phyloP scores from a whole-genome alignment of 2,797 vertebrate genomes.

The Tragelaphus eurycerus region DNA sequence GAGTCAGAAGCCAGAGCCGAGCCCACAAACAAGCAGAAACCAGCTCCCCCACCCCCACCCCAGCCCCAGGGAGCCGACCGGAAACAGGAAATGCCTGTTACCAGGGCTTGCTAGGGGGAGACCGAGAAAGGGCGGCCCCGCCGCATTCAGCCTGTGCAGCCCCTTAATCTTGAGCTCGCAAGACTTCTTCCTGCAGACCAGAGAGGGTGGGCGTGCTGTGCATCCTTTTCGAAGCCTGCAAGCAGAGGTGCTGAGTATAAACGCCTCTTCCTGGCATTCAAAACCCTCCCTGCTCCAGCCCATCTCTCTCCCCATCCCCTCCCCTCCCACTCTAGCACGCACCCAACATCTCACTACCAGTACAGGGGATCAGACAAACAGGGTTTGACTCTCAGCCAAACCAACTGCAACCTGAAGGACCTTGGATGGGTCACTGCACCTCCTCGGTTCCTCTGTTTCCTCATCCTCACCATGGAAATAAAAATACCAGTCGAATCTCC shows the following conservation, averaged over 20 bases:
- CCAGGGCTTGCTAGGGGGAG: conserved; percentile 18
- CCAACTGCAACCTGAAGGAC: neutral
- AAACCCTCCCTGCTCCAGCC: accelerated
- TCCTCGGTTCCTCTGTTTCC: neutral
- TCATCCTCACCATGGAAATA: neutral
- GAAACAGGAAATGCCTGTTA: conserved; percentile 76
- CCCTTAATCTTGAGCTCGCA: neutral
- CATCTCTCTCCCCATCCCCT: neutral
- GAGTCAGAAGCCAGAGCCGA: neutral
- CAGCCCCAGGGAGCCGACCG: conserved; percentile 46
- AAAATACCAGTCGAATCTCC: neutral
- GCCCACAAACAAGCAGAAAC: neutral
- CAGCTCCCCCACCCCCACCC: conserved; percentile 40
- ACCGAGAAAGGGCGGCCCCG: neutral
- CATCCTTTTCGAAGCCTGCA: neutral
- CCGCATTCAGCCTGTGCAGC: neutral
- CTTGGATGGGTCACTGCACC: neutral
- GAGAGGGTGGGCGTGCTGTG: neutral
- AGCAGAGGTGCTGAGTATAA: neutral
- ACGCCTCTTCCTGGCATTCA: neutral
- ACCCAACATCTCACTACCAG: neutral
- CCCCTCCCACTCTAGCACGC: neutral
- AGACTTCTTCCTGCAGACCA: neutral
- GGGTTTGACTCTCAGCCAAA: neutral
- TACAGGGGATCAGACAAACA: neutral